These are phyloP conservation scores for Diabrotica undecimpunctata DNA, from an alignment of 1,140 invertebrate species.

Conservation along the genomic window DNA sequence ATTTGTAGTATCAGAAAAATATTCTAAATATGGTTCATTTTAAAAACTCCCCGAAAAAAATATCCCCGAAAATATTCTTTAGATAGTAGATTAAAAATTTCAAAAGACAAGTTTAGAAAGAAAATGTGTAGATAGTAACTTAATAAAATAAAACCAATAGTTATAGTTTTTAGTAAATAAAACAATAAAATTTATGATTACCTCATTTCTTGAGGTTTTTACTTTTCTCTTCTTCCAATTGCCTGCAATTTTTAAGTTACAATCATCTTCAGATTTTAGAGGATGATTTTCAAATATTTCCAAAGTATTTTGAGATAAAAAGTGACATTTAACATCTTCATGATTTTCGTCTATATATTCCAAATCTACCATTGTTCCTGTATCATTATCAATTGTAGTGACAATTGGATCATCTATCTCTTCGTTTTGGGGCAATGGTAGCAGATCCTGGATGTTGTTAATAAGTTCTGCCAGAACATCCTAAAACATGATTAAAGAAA, in stretches of 20 bases:
- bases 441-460: background rate
- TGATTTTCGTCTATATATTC: constrained; percentile 6
- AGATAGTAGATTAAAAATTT: too few species aligned
- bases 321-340: constrained; percentile 9
- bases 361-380: constrained; percentile 3
- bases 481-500: background rate
- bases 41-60: too few species aligned
- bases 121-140: background rate
- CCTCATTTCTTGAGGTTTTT: constrained; percentile 15
- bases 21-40: too few species aligned
- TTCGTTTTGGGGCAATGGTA: background rate
- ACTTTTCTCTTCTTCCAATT: constrained; percentile 11
- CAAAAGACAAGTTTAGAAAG: too few species aligned
- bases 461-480: constrained; percentile 7
- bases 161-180: too few species aligned
- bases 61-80: too few species aligned
- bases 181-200: background rate
- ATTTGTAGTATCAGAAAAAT: too few species aligned
- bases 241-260: background rate
- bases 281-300: constrained; percentile 5
- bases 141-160: constrained; percentile 2
- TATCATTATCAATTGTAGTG: background rate
- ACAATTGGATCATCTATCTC: background rate
- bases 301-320: constrained; percentile 1
- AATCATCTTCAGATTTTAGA: constrained; percentile 9